These are phyloP conservation scores for Orientallactaga bullata DNA, from an alignment of 2,113 vertebrate species.

Conservation along the genomic window DNA sequence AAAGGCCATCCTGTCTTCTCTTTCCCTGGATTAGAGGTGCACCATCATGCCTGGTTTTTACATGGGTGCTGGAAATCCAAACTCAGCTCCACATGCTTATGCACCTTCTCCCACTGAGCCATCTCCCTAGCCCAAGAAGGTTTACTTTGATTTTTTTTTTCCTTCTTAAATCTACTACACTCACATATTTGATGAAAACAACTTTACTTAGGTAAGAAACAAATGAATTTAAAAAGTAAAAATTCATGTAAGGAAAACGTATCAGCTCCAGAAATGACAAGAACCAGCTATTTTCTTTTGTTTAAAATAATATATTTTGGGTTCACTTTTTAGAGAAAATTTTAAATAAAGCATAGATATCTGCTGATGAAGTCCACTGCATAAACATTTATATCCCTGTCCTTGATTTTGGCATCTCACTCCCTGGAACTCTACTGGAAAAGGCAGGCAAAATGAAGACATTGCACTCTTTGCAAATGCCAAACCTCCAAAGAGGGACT, in stretches of 20 bases:
- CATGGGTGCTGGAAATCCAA: no score
- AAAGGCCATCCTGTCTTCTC: not conserved
- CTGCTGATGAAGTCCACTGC: conserved; percentile 57
- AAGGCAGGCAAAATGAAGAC: conserved; percentile 78
- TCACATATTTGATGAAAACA: not conserved
- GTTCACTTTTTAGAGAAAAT: conserved; percentile 62
- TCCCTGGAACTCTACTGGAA: conserved; percentile 77
- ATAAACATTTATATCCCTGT: conserved; percentile 73
- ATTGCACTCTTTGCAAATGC: conserved; percentile 32
- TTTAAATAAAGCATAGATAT: conserved; percentile 14
- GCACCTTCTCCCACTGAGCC: no score
- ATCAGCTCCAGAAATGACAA: not conserved
- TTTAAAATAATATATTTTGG: conserved; percentile 34
- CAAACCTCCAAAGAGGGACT: conserved; percentile 73
- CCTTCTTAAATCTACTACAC: not conserved
- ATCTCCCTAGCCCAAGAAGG: no score
- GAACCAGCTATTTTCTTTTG: conserved; percentile 34
- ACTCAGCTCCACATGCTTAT: no score
- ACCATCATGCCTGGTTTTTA: no score
- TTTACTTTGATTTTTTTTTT: not conserved
- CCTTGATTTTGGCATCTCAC: conserved; percentile 66
- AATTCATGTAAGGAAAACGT: conserved; percentile 6
- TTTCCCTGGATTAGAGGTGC: not conserved
- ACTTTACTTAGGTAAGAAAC: conserved; percentile 51
- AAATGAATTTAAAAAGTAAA: conserved; percentile 13